These are phyloP conservation scores for Bubo scandiacus DNA, from an alignment of 2,113 vertebrate genomes.

Conservation along the genomic window DNA sequence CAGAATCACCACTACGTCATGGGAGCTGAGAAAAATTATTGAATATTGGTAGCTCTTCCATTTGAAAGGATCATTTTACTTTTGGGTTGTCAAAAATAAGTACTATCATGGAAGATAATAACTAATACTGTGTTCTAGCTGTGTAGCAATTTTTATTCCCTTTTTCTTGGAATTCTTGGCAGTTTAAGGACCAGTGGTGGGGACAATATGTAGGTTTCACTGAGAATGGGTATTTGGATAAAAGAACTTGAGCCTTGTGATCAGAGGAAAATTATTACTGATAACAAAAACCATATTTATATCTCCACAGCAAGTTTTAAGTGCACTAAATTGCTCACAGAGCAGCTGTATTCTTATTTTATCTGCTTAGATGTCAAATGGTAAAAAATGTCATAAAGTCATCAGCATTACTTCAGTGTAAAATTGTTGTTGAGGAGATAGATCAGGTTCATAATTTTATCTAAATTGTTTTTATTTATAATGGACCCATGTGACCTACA, in stretches of 20 bases:
- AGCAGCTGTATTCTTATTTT: background rate
- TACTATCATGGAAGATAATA: background rate
- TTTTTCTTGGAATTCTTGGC: background rate
- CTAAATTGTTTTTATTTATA: slow-evolving; percentile 47
- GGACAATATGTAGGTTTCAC: background rate
- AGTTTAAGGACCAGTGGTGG: background rate
- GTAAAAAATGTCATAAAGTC: background rate
- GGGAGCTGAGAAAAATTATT: background rate
- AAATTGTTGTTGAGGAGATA: background rate
- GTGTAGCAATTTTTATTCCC: background rate
- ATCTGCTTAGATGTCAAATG: background rate
- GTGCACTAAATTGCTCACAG: background rate
- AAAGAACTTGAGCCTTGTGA: background rate
- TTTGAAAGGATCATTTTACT: background rate
- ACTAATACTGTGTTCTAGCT: background rate
- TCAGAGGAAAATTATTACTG: background rate
- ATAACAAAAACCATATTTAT: background rate
- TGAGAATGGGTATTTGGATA: background rate
- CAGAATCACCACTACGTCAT: background rate
- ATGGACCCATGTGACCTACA: background rate
- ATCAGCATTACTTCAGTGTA: rapidly evolving
- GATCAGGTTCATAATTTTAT: background rate
- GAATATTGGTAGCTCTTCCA: background rate
- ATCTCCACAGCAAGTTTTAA: background rate
- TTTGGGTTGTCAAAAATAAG: background rate